Conservation (phyloP, 1,140 invertebrate genomes). For the Dysdera silvatica region DNA sequence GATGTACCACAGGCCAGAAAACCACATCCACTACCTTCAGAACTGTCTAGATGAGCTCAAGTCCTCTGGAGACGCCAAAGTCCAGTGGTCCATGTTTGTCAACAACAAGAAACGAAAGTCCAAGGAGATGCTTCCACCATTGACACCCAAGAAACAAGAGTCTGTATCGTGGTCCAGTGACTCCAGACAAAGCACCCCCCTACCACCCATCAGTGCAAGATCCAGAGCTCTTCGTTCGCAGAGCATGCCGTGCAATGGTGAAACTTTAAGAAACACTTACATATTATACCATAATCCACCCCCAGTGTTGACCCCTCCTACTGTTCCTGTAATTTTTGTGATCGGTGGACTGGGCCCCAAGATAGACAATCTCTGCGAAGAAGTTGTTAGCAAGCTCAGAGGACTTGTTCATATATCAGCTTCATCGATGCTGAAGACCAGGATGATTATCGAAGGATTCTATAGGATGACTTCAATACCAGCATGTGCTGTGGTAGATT, state of each 20-base stretch:
- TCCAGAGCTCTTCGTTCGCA: not conserved
- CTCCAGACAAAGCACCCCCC: slow-evolving; percentile 21
- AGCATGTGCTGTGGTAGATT: slow-evolving; percentile 25
- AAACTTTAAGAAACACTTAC: slow-evolving; percentile 23
- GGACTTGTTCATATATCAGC: slow-evolving; percentile 23
- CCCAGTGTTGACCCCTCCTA: slow-evolving; percentile 11
- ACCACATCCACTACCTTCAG: slow-evolving; percentile 26
- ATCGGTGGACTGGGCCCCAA: slow-evolving; percentile 15
- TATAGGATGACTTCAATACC: slow-evolving; percentile 18
- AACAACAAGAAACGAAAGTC: slow-evolving; percentile 18
- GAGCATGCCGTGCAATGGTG: not conserved
- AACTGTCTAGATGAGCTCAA: slow-evolving; percentile 22
- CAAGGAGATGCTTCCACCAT: slow-evolving; percentile 11
- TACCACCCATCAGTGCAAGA: slow-evolving; percentile 18
- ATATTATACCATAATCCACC: slow-evolving; percentile 22
- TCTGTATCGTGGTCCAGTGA: slow-evolving; percentile 9
- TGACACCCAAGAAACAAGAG: slow-evolving; percentile 21
- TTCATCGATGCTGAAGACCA: slow-evolving; percentile 20
- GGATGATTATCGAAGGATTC: slow-evolving; percentile 26
- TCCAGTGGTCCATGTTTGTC: slow-evolving; percentile 27
- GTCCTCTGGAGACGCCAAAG: slow-evolving; percentile 5
- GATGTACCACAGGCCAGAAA: slow-evolving; percentile 27
- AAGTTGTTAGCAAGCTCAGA: slow-evolving; percentile 5
- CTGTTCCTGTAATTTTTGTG: slow-evolving; percentile 16
- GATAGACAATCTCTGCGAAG: slow-evolving; percentile 18